Evolutionary conservation across 2,888 invertebrate species (phyloP).

Genomic region (Lepidocyrtinus sp.): DNA sequence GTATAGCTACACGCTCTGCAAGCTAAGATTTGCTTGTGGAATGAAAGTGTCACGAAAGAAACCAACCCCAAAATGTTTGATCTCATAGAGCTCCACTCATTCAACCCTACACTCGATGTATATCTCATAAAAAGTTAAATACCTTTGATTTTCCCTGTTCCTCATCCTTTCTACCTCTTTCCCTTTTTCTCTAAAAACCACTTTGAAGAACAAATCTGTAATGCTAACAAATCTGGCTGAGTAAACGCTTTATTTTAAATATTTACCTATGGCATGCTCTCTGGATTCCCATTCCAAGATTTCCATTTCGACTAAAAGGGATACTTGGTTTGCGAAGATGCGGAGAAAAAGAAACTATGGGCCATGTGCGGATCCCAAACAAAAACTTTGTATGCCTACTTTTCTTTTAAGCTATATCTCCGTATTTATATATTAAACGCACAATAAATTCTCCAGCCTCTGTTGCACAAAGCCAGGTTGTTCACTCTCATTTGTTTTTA

Average conservation of each 20-base stretch:
- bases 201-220: slow-evolving; percentile 47
- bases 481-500: slow-evolving; percentile 18
- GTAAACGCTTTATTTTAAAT: slow-evolving; percentile 46
- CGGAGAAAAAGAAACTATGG: background rate
- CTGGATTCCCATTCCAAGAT: background rate
- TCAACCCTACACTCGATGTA: background rate
- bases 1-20: no score
- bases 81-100: no score
- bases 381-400: background rate
- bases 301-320: background rate
- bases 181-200: slow-evolving; percentile 13
- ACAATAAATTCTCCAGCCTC: slow-evolving; percentile 16
- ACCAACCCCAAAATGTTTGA: no score
- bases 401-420: background rate
- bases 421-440: slow-evolving; percentile 9
- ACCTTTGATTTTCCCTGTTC: background rate
- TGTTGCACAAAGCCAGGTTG: slow-evolving; percentile 18
- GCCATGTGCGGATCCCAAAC: background rate
- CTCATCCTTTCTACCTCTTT: slow-evolving; percentile 19
- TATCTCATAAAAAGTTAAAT: slow-evolving; percentile 17
- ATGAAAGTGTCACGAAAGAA: no score
- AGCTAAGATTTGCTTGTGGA: no score
- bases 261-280: slow-evolving; percentile 35
- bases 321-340: background rate
- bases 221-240: slow-evolving; percentile 47